A percentile compares a stretch with the other conserved stretches of the same genome.
phyloP scores from a whole-genome alignment of 2,113 vertebrate species.

The Trachemys scripta region DNA sequence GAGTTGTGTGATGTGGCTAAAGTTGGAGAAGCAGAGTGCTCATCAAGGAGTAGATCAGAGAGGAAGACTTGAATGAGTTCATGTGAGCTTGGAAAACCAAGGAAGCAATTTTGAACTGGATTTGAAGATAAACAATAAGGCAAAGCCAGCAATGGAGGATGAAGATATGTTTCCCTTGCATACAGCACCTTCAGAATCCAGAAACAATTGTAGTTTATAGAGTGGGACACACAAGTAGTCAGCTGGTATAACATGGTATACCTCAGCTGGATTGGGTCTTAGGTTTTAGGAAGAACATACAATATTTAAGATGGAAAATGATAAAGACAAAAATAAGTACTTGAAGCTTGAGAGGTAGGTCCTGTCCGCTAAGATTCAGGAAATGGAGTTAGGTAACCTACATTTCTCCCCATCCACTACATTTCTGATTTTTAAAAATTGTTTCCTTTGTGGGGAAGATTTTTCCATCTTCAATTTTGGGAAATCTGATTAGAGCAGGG shows the following conservation, averaged over 20 bases:
- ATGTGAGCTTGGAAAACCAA: neutral
- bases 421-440: neutral
- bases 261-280: neutral
- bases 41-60: neutral
- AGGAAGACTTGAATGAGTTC: neutral
- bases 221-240: neutral
- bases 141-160: neutral
- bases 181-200: neutral
- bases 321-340: neutral
- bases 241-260: neutral
- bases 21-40: neutral
- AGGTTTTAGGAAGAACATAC: neutral
- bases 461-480: neutral
- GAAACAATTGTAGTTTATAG: neutral
- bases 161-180: neutral
- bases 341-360: neutral
- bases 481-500: neutral
- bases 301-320: too few species aligned
- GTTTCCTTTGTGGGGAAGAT: neutral
- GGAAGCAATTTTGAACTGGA: neutral
- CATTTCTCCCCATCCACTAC: neutral
- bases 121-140: neutral
- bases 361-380: neutral
- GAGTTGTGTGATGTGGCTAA: neutral
- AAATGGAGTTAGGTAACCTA: rapidly evolving